Conservation (phyloP, 2,113 vertebrate genomes). For the Thunnus thynnus region DNA sequence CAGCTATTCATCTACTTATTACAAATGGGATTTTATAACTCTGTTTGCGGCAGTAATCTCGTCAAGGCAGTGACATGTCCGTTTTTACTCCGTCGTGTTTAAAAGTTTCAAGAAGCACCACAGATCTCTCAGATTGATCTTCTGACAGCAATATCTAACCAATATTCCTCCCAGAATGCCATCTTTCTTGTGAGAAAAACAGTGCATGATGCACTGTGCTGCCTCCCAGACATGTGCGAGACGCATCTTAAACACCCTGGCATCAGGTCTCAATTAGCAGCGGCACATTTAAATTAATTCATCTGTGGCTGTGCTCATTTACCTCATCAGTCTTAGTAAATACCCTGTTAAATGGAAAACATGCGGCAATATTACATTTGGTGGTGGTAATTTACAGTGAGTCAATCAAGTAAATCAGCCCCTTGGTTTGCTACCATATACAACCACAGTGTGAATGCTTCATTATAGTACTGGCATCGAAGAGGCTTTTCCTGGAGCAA, state of each 20-base stretch:
- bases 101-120: too few species aligned
- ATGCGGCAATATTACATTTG: background rate
- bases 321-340: background rate
- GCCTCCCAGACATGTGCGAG: background rate
- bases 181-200: too few species aligned
- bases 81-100: background rate
- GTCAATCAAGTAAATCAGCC: background rate
- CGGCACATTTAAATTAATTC: background rate
- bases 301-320: background rate
- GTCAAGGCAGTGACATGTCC: constrained; percentile 18
- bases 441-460: background rate
- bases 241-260: background rate
- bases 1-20: constrained; percentile 23
- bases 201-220: too few species aligned
- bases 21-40: background rate
- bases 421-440: background rate
- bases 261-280: background rate
- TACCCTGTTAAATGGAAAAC: background rate
- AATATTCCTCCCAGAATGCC: background rate
- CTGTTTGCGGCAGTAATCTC: constrained; percentile 12
- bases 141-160: background rate
- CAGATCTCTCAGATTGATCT: background rate
- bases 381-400: background rate
- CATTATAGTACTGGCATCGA: background rate
- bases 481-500: background rate